Percentiles rank a stretch among this genome's conserved stretches.
Evolutionary conservation across 2,797 vertebrate genomes (phyloP).

Genomic region (Pogoniulus pusillus): DNA sequence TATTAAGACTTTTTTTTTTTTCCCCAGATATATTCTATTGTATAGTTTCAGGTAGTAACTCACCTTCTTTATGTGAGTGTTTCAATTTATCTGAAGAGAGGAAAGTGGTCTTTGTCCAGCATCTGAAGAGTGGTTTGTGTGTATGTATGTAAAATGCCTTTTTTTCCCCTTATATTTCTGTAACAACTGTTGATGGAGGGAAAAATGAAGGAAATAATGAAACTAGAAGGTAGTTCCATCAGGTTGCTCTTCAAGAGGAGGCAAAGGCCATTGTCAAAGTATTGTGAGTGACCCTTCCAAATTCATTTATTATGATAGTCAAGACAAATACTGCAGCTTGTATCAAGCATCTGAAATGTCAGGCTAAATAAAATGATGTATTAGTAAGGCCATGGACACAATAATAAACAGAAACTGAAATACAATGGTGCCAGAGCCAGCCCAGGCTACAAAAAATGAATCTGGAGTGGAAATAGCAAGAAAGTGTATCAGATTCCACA

Average conservation of each 20-base stretch:
- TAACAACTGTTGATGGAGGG: neutral
- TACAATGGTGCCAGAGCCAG: neutral
- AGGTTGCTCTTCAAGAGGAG: constrained; percentile 24
- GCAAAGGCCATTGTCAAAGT: constrained; percentile 10
- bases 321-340: constrained; percentile 61
- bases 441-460: neutral
- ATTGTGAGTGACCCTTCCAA: constrained; percentile 40
- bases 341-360: constrained; percentile 57
- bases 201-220: neutral
- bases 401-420: constrained; percentile 42
- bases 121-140: neutral
- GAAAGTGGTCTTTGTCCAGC: neutral
- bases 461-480: constrained; percentile 3
- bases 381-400: constrained; percentile 53
- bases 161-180: neutral
- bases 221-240: neutral
- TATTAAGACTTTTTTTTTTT: too few species aligned
- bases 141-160: neutral
- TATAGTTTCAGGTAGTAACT: neutral
- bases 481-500: neutral
- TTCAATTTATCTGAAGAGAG: neutral
- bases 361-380: constrained; percentile 53
- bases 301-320: constrained; percentile 35
- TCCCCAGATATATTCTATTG: neutral
- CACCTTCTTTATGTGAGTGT: neutral